Conservation (phyloP, 2,113 vertebrate genomes). For the Myrmophylax atrothorax region DNA sequence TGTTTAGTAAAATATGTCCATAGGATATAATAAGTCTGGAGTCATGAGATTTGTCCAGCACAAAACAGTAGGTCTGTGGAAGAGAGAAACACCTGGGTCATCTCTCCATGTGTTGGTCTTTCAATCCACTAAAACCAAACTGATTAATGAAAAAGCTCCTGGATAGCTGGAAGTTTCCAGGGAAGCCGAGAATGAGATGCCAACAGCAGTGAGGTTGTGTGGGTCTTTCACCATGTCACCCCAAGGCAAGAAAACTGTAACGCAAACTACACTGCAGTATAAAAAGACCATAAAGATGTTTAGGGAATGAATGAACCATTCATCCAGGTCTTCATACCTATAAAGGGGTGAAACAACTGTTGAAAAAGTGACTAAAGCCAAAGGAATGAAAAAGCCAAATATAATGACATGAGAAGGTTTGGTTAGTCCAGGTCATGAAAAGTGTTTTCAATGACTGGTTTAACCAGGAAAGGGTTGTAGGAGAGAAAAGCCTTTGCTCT, state of each 20-base stretch:
- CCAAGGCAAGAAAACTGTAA: background rate
- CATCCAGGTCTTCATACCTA: accelerated
- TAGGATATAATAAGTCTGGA: background rate
- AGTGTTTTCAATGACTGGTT: background rate
- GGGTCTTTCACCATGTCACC: background rate
- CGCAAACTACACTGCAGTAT: background rate
- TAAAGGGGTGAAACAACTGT: background rate
- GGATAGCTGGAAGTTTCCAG: background rate
- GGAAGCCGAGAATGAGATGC: background rate
- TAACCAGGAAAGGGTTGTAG: background rate
- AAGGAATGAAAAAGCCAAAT: background rate
- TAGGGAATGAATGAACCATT: background rate
- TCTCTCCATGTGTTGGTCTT: background rate
- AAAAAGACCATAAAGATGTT: background rate
- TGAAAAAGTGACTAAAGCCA: background rate
- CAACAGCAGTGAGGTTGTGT: background rate
- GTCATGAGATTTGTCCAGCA: background rate
- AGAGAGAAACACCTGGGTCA: background rate
- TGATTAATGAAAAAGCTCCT: background rate
- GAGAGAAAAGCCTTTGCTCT: background rate
- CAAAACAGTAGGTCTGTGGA: background rate
- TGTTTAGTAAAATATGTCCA: background rate
- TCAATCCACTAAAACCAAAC: background rate
- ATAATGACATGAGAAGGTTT: background rate
- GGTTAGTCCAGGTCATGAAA: background rate